Base-by-base conservation (phyloP, 2,888 invertebrate species). In the Papilio gigon region DNA sequence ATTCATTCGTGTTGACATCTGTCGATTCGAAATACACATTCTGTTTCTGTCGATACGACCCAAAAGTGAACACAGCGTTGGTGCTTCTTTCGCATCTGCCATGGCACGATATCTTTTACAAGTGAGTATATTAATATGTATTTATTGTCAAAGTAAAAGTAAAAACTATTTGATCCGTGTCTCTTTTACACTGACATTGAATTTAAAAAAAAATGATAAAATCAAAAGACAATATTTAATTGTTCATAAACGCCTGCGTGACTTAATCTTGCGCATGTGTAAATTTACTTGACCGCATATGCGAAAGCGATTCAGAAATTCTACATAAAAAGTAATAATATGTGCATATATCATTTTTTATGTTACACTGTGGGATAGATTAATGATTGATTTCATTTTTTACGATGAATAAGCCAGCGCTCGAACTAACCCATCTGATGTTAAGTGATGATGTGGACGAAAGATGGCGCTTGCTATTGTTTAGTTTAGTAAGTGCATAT, bases 101-200 rank as follows among this genome's bases (percentile, higher is more conserved):
- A 76, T 99, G 98, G 98, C 98, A 98, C 85, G 98, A 98, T 89
- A 96, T 96, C 80, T 99, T 99, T 93, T 98, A 97, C 93, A 97
- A 95, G 96, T 96, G 89, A 92, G 94, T 93, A 80, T 72, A n/a
- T n/a, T n/a, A n/a, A n/a, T n/a, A n/a, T n/a, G n/a, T n/a, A 17
- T 8, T 37, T 59, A 17, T 12, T 37, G 1, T 35, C 35, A 20
- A 37, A 22, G 12, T 37, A 17, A 30, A 8, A 35, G 17, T 33
- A 58, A 11, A n/a, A 33, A 33, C n/a, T n/a, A n/a, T n/a, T 58
- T 58, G 58, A n/a, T 1, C 17, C 6, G 9, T 17, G 17, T 9
- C 20, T 0, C 20, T 44, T 44, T 1, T 44, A 20, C 33, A 35
- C 33, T 35, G 8, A 35, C 33, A 5, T 35, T 35, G 8, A 35